These are phyloP conservation scores for Volucella bombylans DNA, from an alignment of 2,888 invertebrate genomes.

Conservation along the genomic window DNA sequence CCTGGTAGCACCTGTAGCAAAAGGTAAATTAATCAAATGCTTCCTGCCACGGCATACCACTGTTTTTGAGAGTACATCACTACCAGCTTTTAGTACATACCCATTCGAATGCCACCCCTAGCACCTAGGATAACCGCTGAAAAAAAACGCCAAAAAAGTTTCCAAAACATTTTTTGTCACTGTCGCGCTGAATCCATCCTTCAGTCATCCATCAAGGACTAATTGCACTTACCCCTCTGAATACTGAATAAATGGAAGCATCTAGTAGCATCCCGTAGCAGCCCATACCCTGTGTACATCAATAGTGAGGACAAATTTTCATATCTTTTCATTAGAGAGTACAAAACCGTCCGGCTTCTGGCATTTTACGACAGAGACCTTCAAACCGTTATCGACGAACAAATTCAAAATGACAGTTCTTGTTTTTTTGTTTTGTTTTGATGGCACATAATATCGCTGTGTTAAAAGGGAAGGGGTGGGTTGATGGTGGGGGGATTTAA, in stretches of 20 bases:
- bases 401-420: slow-evolving; percentile 72
- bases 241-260: slow-evolving; percentile 14
- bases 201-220: slow-evolving; percentile 72
- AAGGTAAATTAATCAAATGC: slow-evolving; percentile 65
- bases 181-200: slow-evolving; percentile 55
- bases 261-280: slow-evolving; percentile 24
- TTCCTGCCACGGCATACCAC: neutral
- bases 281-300: neutral
- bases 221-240: slow-evolving; percentile 68
- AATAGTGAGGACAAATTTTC: slow-evolving; percentile 35
- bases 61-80: no score
- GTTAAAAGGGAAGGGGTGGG: neutral
- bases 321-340: slow-evolving; percentile 63
- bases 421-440: neutral
- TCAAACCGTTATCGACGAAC: slow-evolving; percentile 72
- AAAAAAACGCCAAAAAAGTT: neutral
- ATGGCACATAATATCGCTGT: neutral
- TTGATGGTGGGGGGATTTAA: slow-evolving; percentile 64
- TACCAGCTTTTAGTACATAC: neutral
- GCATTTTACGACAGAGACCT: slow-evolving; percentile 68
- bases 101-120: neutral
- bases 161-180: slow-evolving; percentile 63
- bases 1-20: slow-evolving; percentile 65
- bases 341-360: slow-evolving; percentile 54
- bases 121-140: slow-evolving; percentile 42